A percentile compares a stretch with the other conserved stretches of the same genome.
Evolutionary conservation across 2,888 invertebrate species (phyloP).

Genomic region (Idaea straminata): DNA sequence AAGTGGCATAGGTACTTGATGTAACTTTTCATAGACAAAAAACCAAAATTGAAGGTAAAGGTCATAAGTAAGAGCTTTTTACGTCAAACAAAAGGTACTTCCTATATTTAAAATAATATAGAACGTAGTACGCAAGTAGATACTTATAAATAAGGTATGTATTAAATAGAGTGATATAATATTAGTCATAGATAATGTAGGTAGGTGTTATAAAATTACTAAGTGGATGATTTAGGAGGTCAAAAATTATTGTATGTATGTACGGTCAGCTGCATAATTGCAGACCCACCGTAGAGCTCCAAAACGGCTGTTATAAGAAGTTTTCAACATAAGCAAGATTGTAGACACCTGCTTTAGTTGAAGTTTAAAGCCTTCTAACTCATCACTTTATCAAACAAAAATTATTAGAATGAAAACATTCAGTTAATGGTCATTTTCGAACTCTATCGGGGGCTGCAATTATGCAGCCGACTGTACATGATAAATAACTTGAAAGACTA

Average conservation of each 20-base stretch:
- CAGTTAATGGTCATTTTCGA: too few species aligned
- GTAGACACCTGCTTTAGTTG: too few species aligned
- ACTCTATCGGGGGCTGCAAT: too few species aligned
- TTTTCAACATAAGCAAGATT: too few species aligned
- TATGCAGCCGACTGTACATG: too few species aligned
- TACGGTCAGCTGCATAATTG: too few species aligned
- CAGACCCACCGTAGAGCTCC: too few species aligned
- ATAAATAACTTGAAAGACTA: too few species aligned
- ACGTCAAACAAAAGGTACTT: conserved; percentile 14
- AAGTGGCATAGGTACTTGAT: background rate
- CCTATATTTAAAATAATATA: conserved; percentile 6
- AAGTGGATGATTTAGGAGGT: conserved; percentile 3
- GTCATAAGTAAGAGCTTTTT: conserved; percentile 20
- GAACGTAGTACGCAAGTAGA: background rate
- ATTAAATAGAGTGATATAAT: background rate
- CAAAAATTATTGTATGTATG: background rate
- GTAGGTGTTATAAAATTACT: background rate
- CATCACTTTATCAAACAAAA: too few species aligned
- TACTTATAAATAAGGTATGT: background rate
- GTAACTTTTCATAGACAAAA: conserved; percentile 6
- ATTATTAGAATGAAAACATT: too few species aligned
- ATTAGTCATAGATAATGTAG: background rate
- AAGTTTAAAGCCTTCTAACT: too few species aligned
- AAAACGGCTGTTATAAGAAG: too few species aligned
- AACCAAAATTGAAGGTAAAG: conserved; percentile 22